These are phyloP conservation scores for Terrapene triunguis DNA, from an alignment of 2,113 vertebrate species.

Conservation along the genomic window DNA sequence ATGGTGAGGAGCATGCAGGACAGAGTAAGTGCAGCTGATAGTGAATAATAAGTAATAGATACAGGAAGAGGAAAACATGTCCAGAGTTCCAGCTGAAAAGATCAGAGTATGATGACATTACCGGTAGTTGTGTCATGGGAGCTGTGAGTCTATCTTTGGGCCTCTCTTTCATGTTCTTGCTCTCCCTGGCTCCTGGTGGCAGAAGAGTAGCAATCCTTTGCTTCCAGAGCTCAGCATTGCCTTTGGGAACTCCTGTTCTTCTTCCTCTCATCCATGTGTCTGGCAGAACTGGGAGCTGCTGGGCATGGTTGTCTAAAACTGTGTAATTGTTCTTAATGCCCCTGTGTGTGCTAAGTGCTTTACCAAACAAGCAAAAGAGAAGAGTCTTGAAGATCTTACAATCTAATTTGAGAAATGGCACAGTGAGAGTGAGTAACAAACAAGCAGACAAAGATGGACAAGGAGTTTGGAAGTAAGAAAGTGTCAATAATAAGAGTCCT, in stretches of 20 bases:
- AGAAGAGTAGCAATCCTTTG: background rate
- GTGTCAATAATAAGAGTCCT: background rate
- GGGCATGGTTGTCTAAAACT: background rate
- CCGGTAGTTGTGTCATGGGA: background rate
- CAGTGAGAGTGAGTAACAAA: background rate
- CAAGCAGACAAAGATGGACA: background rate
- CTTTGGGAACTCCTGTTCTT: background rate
- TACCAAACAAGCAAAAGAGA: accelerated
- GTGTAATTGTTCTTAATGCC: background rate
- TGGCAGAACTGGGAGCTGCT: background rate
- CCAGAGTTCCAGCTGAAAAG: background rate
- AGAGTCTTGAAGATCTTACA: accelerated
- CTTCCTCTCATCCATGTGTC: background rate
- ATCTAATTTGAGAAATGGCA: background rate
- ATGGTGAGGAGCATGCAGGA: too few relatives aligned
- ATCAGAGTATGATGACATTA: background rate
- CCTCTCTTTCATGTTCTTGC: background rate
- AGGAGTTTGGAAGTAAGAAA: background rate
- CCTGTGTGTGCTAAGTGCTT: background rate
- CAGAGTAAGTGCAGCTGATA: too few relatives aligned
- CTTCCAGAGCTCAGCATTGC: background rate
- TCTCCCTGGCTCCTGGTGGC: background rate
- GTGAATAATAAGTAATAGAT: too few relatives aligned
- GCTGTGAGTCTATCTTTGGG: background rate
- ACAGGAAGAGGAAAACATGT: too few relatives aligned